phyloP scores from a whole-genome alignment of 2,797 vertebrate genomes.

The Leptoclinus maculatus region DNA sequence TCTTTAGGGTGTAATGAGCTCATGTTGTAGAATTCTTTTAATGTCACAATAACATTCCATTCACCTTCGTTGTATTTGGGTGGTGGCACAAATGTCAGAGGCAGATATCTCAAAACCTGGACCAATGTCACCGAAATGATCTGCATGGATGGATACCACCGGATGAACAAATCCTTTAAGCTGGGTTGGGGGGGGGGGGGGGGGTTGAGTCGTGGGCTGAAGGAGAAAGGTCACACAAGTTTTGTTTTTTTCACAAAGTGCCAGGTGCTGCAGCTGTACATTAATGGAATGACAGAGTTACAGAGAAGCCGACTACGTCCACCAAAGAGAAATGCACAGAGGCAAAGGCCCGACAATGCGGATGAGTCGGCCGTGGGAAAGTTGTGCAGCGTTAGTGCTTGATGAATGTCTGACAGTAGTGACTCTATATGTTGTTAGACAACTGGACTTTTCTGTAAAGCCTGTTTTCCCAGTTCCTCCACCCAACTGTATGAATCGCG shows the following conservation, averaged over 20 bases:
- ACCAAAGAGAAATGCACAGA: conserved; percentile 17
- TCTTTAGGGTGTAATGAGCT: background rate
- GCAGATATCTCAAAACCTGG: background rate
- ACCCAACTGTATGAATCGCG: conserved; percentile 59
- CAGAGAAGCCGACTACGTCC: conserved; percentile 25
- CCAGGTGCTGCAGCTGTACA: conserved; percentile 24
- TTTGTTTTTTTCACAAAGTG: conserved; percentile 20
- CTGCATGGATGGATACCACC: background rate
- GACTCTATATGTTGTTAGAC: conserved; percentile 37
- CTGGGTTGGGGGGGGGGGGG: no score
- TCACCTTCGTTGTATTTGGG: background rate
- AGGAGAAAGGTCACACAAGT: conserved; percentile 20
- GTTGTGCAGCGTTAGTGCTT: conserved; percentile 14
- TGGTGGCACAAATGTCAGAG: background rate
- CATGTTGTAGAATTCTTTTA: background rate
- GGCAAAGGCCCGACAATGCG: conserved; percentile 23
- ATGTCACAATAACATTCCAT: background rate
- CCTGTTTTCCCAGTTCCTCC: conserved; percentile 70
- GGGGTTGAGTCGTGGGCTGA: background rate
- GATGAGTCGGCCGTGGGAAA: conserved; percentile 62
- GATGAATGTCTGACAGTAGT: conserved; percentile 55
- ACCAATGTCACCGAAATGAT: background rate
- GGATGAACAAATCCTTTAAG: background rate
- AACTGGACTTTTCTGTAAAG: conserved; percentile 55
- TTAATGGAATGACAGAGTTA: conserved; percentile 37